phyloP scores from a whole-genome alignment of 2,113 vertebrate species.

The Psittacus erithacus region DNA sequence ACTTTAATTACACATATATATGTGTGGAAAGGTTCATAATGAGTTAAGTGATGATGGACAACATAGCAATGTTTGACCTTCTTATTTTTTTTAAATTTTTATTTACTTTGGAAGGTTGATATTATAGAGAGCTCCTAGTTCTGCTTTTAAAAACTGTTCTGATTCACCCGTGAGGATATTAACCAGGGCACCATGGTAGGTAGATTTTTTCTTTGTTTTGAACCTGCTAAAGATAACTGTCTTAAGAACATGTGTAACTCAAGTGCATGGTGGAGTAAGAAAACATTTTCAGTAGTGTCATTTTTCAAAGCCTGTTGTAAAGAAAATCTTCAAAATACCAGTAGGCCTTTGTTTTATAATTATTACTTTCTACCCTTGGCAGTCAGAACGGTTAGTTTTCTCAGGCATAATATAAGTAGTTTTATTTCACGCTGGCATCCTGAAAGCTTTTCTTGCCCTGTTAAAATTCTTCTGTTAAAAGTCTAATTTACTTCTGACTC shows the following conservation, averaged over 20 bases:
- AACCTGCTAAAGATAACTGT: neutral
- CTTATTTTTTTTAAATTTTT: neutral
- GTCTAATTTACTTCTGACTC: neutral
- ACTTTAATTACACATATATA: neutral
- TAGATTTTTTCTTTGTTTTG: neutral
- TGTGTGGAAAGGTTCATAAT: neutral
- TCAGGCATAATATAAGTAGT: neutral
- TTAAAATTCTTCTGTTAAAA: neutral
- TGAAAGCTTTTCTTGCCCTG: neutral
- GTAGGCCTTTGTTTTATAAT: neutral
- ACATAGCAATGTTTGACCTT: neutral
- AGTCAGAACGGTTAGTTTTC: neutral
- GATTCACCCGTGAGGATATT: neutral
- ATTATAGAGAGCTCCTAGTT: neutral
- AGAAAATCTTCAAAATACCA: neutral
- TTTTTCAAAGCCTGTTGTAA: neutral
- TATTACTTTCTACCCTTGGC: neutral
- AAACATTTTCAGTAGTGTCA: neutral
- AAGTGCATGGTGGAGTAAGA: neutral
- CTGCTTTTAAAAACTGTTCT: neutral
- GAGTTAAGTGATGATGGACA: neutral
- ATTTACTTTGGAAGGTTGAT: neutral
- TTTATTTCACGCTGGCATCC: neutral
- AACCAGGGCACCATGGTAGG: neutral
- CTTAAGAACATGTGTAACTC: neutral